Evolutionary conservation across 2,888 invertebrate species (phyloP).

Genomic region (Drosophila atripex): DNA sequence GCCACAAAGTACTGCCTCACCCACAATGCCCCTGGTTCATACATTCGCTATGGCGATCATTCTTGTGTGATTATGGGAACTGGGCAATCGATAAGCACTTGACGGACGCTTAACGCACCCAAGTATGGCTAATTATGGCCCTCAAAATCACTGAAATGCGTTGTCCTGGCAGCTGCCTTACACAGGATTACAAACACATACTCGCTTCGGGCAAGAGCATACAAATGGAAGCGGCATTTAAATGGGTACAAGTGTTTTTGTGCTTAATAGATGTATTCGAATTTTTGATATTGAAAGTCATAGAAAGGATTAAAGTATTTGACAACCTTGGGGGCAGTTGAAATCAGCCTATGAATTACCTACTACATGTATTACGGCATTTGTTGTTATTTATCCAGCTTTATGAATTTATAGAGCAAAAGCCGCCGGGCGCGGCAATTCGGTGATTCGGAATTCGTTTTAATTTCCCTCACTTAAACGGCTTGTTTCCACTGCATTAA

Average conservation of each 20-base stretch:
- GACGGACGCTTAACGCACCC: constrained; percentile 20
- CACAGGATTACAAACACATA: constrained; percentile 14
- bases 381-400: constrained; percentile 29
- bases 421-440: neutral
- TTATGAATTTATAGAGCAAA: constrained; percentile 17
- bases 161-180: constrained; percentile 42
- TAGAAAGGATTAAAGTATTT: constrained; percentile 25
- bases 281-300: constrained; percentile 48
- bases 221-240: constrained; percentile 13
- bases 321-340: neutral
- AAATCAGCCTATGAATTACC: constrained; percentile 24
- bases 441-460: constrained; percentile 21
- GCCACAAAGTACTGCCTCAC: constrained; percentile 27
- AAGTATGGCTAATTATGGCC: constrained; percentile 33
- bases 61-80: constrained; percentile 60
- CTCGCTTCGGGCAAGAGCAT: constrained; percentile 5
- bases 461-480: constrained; percentile 33
- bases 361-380: constrained; percentile 11
- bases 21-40: constrained; percentile 26
- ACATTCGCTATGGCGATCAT: constrained; percentile 42
- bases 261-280: constrained; percentile 51
- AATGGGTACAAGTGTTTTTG: constrained; percentile 69
- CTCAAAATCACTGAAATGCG: constrained; percentile 16
- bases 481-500: constrained; percentile 42
- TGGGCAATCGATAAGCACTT: constrained; percentile 61